These are phyloP conservation scores for Adineta ricciae DNA, from an alignment of 2,888 invertebrate genomes.

Conservation along the genomic window DNA sequence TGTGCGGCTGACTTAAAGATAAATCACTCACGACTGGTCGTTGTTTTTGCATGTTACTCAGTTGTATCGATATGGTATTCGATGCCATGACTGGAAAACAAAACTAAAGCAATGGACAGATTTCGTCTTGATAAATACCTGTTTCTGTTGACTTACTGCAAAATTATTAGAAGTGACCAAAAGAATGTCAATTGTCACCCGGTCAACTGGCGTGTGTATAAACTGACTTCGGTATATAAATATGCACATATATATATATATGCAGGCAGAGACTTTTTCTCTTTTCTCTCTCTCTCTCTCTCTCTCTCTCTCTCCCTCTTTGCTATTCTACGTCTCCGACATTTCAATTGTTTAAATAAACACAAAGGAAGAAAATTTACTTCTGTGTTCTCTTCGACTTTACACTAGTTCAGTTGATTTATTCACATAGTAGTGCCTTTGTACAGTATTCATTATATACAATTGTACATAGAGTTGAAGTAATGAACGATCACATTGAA, in stretches of 20 bases:
- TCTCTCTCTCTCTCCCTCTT: background rate
- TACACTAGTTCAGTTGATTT: background rate
- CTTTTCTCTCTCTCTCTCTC: background rate
- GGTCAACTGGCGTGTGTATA: background rate
- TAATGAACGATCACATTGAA: no score
- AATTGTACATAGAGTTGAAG: no score
- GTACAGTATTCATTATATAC: background rate
- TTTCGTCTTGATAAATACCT: no score
- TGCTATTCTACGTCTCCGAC: background rate
- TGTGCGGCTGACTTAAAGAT: background rate
- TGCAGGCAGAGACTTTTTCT: background rate
- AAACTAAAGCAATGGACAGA: no score
- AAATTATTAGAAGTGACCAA: background rate
- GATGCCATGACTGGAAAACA: background rate
- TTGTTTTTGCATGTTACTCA: background rate
- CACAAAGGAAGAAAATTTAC: background rate
- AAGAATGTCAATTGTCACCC: background rate
- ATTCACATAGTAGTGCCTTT: background rate
- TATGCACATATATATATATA: background rate
- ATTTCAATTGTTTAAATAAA: background rate
- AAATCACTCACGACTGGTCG: background rate
- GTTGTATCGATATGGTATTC: background rate
- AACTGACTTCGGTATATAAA: background rate
- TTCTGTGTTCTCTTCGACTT: background rate
- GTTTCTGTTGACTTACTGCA: no score